These are phyloP conservation scores for Gallinago nigripennis DNA, from an alignment of 2,797 vertebrate genomes.

Conservation along the genomic window DNA sequence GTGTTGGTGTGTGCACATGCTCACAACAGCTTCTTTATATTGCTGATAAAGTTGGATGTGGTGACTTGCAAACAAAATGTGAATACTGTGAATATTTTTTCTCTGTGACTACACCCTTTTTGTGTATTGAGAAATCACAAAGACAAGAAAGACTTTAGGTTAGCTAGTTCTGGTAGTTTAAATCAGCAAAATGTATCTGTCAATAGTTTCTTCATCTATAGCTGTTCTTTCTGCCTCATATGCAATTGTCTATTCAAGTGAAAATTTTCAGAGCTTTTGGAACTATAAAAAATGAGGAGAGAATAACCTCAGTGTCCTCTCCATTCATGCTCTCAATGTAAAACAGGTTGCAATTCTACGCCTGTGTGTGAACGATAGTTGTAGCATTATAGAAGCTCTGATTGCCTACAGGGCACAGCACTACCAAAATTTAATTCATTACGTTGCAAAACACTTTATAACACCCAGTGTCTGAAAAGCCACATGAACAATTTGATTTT, in stretches of 20 bases:
- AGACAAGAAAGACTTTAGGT: neutral
- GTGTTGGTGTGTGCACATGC: neutral
- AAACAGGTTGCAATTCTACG: neutral
- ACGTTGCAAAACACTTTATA: constrained; percentile 6
- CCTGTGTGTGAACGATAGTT: neutral
- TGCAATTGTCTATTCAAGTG: neutral
- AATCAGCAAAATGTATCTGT: neutral
- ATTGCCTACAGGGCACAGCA: constrained; percentile 11
- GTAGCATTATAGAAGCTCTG: neutral
- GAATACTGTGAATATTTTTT: neutral
- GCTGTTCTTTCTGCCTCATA: neutral
- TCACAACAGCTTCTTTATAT: neutral
- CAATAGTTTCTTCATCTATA: neutral
- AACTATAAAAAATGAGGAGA: neutral
- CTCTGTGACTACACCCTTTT: neutral
- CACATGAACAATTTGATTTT: constrained; percentile 19
- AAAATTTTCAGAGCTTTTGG: neutral
- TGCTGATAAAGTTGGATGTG: neutral
- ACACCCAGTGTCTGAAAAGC: neutral
- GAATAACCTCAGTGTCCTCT: neutral
- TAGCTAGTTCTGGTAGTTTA: neutral
- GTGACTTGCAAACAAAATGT: neutral
- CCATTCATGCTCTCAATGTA: neutral
- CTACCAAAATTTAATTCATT: constrained; percentile 1
- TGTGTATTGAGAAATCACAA: neutral